Base-by-base conservation (phyloP, 1,140 invertebrate genomes). In the Arion vulgaris region DNA sequence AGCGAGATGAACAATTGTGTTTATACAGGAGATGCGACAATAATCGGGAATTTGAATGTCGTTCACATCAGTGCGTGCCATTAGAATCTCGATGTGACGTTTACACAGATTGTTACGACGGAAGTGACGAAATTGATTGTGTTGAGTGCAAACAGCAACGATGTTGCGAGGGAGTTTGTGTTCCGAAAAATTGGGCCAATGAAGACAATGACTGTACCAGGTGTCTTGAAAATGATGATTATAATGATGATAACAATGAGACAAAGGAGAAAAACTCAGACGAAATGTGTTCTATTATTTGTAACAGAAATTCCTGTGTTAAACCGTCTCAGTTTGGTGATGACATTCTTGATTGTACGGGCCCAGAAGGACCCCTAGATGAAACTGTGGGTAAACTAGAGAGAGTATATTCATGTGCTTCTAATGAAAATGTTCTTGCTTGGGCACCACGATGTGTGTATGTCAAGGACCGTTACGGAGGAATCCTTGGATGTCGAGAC, bases 321-420 rank as follows among this genome's bases (percentile, higher is more conserved):
- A 34, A 26, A 19, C 17, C 19, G 1, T 76, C 74, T 23, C 74
- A 51, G 26, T 4, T 76, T 19, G 74, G 45, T 1, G 74, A 76
- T 36, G 74, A 49, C 5, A 36, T 51, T 23, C 2, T 76, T 1
- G 62, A 66, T 17, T 66, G 62, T 34, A 32, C 62, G 0, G 74
- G 74, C 13, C 74, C 74, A 36, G 74, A 76, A 57, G 74, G 74
- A 26, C 74, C 74, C 1, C 5, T 76, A 2, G 74, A 76, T 45
- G 74, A 76, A 36, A 28, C 32, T n/a, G 4, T 76, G 23, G 74
- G 74, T 4, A 57, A 36, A 23, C 49, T 76, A 28, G 45, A 51
- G 26, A n/a, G 62, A 5, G 62, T 66, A 7, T 32, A 28, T 17
- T 66, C 62, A 32, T 66, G 62, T 66, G 28, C n/a, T 11, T 9